Base-by-base conservation (phyloP, 2,797 vertebrate genomes). In the Macroramphosus scolopax region DNA sequence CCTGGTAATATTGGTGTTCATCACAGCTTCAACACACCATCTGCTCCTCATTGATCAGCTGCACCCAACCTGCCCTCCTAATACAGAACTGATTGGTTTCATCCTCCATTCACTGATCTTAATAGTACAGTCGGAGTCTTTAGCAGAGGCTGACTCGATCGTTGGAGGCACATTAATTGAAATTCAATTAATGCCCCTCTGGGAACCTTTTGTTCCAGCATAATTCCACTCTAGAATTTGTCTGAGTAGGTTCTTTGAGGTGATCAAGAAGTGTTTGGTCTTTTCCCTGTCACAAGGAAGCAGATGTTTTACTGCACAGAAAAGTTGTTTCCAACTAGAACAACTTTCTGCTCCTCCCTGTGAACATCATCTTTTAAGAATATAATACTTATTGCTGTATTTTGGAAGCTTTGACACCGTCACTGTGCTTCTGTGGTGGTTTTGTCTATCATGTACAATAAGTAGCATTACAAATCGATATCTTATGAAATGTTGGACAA, bases 111-210 rank as follows among this genome's bases (percentile, higher is more conserved):
- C 54, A 62, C 44, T 69, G 65, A 64, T 84, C 63, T 82, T 77
- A 78, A 82, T 78, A 79, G 45, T 58, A 50, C 41, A 47, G 68
- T 66, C 46, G 65, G 47, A 56, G 58, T 57, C 63, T 67, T 71
- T 64, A 57, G 55, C 73, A 55, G 71, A 63, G 74, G 72, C 73
- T 68, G 81, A 60, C 84, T 83, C 37, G 72, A 87, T 80, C 72
- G 88, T 87, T 83, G 15, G 57, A 87, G 80, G 84, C 85, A 86
- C 88, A 84, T 90, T n/a, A n/a, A 87, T 81, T 84, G 90, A 88
- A 91, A 92, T 94, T 93, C 90, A 91, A 85, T 94, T 88, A 86
- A 87, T 87, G 88, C 56, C 72, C 81, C 78, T 85, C 81, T 81
- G 35, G 62, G 88, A 88, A 89, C 90, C 89, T 90, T 87, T 84